Evolutionary conservation across 2,888 invertebrate genomes (phyloP).

Genomic region (Torymus auratus): DNA sequence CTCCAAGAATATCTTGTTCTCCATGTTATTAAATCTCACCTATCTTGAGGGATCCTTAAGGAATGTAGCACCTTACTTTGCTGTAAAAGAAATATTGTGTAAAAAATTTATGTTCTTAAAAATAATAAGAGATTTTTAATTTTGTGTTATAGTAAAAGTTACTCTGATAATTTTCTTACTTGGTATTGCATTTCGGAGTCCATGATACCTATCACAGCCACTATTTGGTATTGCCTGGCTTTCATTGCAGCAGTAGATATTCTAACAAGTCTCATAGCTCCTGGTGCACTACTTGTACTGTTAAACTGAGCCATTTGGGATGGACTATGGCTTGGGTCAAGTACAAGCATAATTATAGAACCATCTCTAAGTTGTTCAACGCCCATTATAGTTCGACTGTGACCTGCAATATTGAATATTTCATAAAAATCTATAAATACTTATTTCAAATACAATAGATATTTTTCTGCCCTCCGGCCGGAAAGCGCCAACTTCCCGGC

Average conservation of each 20-base stretch:
- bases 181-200: slow-evolving; percentile 86
- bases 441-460: too few species aligned
- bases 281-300: slow-evolving; percentile 79
- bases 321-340: slow-evolving; percentile 91
- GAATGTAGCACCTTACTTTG: slow-evolving; percentile 87
- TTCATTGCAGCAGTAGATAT: slow-evolving; percentile 87
- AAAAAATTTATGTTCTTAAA: slow-evolving; percentile 37
- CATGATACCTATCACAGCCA: slow-evolving; percentile 86
- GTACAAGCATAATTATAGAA: slow-evolving; percentile 83
- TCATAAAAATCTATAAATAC: neutral
- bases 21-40: slow-evolving; percentile 78
- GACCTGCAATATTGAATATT: slow-evolving; percentile 79
- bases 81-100: slow-evolving; percentile 78
- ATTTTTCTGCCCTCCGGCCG: too few species aligned
- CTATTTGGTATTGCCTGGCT: slow-evolving; percentile 91
- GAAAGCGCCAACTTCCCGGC: too few species aligned
- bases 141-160: slow-evolving; percentile 13
- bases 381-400: slow-evolving; percentile 93
- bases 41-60: slow-evolving; percentile 85
- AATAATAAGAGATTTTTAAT: slow-evolving; percentile 12
- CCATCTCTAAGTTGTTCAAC: slow-evolving; percentile 87
- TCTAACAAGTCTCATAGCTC: slow-evolving; percentile 83
- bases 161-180: slow-evolving; percentile 75
- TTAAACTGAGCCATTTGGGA: slow-evolving; percentile 85
- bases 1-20: slow-evolving; percentile 48